Conservation (phyloP, 2,888 invertebrate genomes). For the Trissolcus brochymenae region DNA sequence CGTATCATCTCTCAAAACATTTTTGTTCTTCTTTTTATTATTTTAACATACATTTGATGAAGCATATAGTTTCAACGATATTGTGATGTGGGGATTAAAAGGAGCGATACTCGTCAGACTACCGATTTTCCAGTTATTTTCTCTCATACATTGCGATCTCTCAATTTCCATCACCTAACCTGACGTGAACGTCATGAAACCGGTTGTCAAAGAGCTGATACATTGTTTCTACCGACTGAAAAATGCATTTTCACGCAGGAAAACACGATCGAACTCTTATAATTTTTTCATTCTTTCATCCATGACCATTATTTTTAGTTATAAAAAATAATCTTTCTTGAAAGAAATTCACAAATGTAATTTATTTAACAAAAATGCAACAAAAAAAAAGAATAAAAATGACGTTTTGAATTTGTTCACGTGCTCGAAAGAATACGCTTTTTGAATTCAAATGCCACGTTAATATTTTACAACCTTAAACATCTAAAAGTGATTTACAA, state of each 20-base stretch:
- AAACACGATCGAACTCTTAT: constrained; percentile 40
- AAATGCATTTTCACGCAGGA: constrained; percentile 39
- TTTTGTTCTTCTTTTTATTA: too few relatives aligned
- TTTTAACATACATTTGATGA: too few relatives aligned
- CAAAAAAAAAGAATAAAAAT: background rate
- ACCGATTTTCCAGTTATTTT: constrained; percentile 33
- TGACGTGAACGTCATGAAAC: constrained; percentile 39
- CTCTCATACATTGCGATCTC: constrained; percentile 39
- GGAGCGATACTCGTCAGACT: constrained; percentile 18
- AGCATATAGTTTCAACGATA: too few relatives aligned
- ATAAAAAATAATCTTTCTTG: background rate
- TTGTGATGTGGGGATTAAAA: constrained; percentile 24
- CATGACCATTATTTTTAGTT: background rate
- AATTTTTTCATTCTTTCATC: constrained; percentile 15
- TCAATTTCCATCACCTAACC: constrained; percentile 42
- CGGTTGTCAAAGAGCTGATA: constrained; percentile 31
- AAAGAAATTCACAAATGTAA: background rate
- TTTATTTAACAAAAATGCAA: background rate
- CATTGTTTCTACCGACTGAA: constrained; percentile 36
- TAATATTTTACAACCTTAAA: too few relatives aligned
- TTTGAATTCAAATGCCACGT: too few relatives aligned
- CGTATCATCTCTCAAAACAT: too few relatives aligned
- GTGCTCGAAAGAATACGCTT: too few relatives aligned
- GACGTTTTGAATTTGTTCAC: too few relatives aligned
- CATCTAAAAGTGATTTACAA: too few relatives aligned